Evolutionary conservation across 2,797 vertebrate species (phyloP).

Genomic region (Notolepis coatsorum): DNA sequence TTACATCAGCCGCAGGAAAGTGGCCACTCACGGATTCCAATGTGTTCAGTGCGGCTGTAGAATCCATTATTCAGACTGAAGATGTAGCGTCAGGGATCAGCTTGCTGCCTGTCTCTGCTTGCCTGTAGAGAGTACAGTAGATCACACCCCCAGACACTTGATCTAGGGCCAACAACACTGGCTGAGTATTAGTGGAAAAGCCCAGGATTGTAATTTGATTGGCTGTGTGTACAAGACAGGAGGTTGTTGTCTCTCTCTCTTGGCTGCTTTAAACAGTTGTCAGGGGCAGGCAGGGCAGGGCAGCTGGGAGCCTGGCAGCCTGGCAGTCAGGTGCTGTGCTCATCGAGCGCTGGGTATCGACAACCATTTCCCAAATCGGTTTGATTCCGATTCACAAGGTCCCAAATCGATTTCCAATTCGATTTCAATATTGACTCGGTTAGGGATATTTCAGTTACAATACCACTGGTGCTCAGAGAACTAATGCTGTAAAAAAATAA

Average conservation of each 20-base stretch:
- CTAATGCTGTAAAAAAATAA: too few species aligned
- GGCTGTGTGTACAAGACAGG: not conserved
- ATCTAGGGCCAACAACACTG: conserved; percentile 3
- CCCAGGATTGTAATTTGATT: conserved; percentile 12
- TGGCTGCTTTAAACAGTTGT: conserved; percentile 5
- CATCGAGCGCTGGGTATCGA: too few species aligned
- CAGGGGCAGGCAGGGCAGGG: not conserved
- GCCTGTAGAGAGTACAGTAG: conserved; percentile 24
- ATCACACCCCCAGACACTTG: conserved; percentile 20
- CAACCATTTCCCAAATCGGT: too few species aligned
- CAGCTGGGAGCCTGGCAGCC: not conserved
- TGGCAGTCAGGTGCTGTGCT: too few species aligned
- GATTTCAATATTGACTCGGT: too few species aligned
- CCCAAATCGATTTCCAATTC: too few species aligned
- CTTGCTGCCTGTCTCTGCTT: conserved; percentile 45
- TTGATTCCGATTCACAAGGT: too few species aligned
- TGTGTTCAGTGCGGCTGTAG: not conserved
- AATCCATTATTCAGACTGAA: conserved; percentile 67
- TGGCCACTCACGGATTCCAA: conserved; percentile 80
- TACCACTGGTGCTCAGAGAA: too few species aligned
- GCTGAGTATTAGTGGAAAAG: not conserved
- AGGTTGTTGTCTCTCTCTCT: not conserved
- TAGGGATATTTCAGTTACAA: too few species aligned
- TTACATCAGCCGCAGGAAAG: conserved; percentile 8
- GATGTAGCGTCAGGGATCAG: conserved; percentile 54